phyloP scores from a whole-genome alignment of 2,113 vertebrate species.

The Herpetotheres cachinnans region DNA sequence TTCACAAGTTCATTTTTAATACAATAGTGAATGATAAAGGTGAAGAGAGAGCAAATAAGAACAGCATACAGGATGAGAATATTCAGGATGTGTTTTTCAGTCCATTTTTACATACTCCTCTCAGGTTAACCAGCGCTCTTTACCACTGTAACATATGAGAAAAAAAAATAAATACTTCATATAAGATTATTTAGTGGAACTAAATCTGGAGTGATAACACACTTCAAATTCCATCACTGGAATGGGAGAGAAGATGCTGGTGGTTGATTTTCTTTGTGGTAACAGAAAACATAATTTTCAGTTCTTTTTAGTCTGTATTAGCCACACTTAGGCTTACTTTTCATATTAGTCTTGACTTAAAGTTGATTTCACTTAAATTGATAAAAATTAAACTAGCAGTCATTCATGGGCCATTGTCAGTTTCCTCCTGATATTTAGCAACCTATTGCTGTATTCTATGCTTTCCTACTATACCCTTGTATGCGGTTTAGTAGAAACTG shows the following conservation, averaged over 20 bases:
- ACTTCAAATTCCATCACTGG: slow-evolving; percentile 17
- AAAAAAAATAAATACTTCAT: not conserved
- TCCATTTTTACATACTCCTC: not conserved
- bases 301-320: slow-evolving; percentile 31
- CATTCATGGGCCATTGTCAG: not conserved
- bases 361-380: slow-evolving; percentile 47
- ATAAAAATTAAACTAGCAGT: slow-evolving; percentile 65
- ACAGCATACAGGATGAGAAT: not conserved
- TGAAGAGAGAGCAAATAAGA: not conserved
- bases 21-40: not conserved
- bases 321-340: slow-evolving; percentile 50
- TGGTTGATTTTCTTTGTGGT: slow-evolving; percentile 39
- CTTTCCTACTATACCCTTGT: not conserved
- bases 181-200: slow-evolving; percentile 11
- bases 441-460: not conserved
- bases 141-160: not conserved
- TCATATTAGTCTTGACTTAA: slow-evolving; percentile 52
- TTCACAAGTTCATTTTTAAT: not conserved
- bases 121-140: not conserved
- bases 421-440: not conserved
- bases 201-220: slow-evolving; percentile 13
- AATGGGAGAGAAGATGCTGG: slow-evolving; percentile 15
- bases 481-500: not conserved
- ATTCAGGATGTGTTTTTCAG: not conserved
- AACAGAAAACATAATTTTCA: slow-evolving; percentile 57